Base-by-base conservation (phyloP, 2,888 invertebrate genomes). In the Microctonus hyperodae region DNA sequence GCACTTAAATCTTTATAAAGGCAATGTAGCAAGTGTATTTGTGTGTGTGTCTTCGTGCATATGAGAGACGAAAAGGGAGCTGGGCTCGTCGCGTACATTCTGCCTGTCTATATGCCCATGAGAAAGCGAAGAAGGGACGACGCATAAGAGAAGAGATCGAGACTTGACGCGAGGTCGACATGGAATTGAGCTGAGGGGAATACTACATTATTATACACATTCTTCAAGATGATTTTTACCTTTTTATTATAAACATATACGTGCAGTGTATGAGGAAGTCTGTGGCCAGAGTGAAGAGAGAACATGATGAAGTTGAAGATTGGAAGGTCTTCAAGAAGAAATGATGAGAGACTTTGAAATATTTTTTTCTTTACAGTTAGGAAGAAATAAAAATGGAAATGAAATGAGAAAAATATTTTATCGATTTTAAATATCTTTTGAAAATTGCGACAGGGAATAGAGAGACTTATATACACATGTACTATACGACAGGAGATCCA, bases 131-230 rank as follows among this genome's bases (percentile, higher is more conserved):
- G 69, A 65, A 68, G 70, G 58, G 69, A 67, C 44, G 69, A 67
- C 44, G 64, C 53, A n/a, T n/a, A 68, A 67, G 67, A 68, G 68
- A 68, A 65, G 33, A 55, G 69, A 72, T 70, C 67, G 69, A 72
- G 67, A 65, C 67, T 72, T 71, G 71, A 72, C 72, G 73, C 72
- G 71, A 73, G 72, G 73, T 71, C 72, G 72, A 72, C 72, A 73
- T 71, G 70, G 70, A 51, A 25, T n/a, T 23, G 51, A 51, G 51
- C 25, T 25, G 51, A 72, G 70, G 74, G 70, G 70, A 44, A 69
- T 72, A n/a, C n/a, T n/a, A 64, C 72, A 64, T 70, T 58, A 33
- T n/a, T n/a, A n/a, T n/a, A n/a, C n/a, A n/a, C 33, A 57, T 51
- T 61, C 22, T 9, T 25, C 20, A 48, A 51, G 28, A 31, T 50